These are phyloP conservation scores for Pseudococcus longispinus DNA, from an alignment of 2,888 invertebrate genomes.

Conservation along the genomic window DNA sequence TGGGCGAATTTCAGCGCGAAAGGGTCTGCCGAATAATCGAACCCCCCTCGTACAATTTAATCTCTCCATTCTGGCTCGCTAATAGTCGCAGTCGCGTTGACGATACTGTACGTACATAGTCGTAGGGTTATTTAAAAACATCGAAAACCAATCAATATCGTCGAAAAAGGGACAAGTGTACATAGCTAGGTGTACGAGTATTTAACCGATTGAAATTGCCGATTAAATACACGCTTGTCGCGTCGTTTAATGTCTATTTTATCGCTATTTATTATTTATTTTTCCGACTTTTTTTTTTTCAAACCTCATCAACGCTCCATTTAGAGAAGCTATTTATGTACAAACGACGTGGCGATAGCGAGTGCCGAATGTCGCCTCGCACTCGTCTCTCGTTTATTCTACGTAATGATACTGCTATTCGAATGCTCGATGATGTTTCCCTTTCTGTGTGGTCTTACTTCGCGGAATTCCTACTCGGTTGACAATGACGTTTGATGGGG, in stretches of 20 bases:
- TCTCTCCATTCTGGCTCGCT: background rate
- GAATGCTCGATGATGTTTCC: background rate
- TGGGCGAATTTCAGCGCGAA: background rate
- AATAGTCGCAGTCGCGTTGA: no score
- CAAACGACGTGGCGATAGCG: no score
- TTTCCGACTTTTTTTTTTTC: background rate
- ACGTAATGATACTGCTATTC: background rate
- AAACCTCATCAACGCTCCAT: background rate
- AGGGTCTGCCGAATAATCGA: background rate
- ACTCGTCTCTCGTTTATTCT: background rate
- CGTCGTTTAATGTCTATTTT: conserved; percentile 4
- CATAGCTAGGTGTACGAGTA: background rate
- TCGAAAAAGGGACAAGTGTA: background rate
- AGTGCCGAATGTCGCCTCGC: background rate
- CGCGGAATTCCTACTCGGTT: background rate
- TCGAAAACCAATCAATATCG: background rate
- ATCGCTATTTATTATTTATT: background rate
- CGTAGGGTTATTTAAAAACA: background rate
- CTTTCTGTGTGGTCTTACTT: background rate
- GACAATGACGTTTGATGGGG: background rate
- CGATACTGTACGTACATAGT: no score
- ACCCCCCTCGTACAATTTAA: background rate
- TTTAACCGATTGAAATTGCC: background rate
- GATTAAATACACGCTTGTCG: background rate
- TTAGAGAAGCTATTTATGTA: background rate